Conservation (phyloP, 2,888 invertebrate genomes). For the Drosophila quinaria region DNA sequence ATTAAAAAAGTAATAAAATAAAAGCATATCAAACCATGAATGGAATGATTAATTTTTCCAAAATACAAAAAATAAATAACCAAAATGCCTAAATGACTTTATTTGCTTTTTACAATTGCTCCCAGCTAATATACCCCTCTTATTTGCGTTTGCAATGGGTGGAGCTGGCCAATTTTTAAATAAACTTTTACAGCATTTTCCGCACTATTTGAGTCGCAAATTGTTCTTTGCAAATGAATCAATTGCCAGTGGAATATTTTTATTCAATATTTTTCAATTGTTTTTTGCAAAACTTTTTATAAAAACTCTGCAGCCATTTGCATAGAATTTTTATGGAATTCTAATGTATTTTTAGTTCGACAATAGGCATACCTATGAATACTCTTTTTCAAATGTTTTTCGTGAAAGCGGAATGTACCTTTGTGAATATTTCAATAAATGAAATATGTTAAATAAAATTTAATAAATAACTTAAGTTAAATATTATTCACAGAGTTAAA, state of each 20-base stretch:
- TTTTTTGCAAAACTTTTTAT: slow-evolving; percentile 21
- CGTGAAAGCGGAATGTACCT: neutral
- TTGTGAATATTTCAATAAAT: neutral
- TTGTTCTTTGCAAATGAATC: slow-evolving; percentile 73
- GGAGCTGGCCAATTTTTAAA: slow-evolving; percentile 53
- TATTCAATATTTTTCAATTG: slow-evolving; percentile 22
- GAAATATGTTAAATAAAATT: no score
- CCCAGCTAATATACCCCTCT: neutral
- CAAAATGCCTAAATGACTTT: neutral
- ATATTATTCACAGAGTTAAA: no score
- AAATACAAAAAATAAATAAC: no score
- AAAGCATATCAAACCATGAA: neutral
- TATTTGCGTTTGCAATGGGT: neutral
- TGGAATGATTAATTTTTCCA: neutral
- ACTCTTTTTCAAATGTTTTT: neutral
- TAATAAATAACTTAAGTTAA: no score
- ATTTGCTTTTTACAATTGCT: neutral
- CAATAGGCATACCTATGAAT: slow-evolving; percentile 2
- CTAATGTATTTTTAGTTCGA: slow-evolving; percentile 36
- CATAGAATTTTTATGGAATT: slow-evolving; percentile 39
- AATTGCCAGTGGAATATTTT: slow-evolving; percentile 56
- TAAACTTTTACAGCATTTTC: slow-evolving; percentile 63
- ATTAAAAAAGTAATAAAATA: no score
- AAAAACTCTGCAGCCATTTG: slow-evolving; percentile 7
- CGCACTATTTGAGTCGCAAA: slow-evolving; percentile 75